Percentiles rank a stretch among this genome's conserved stretches.
Evolutionary conservation across 1,140 invertebrate species (phyloP).

Genomic region (Cherax quadricarinatus): DNA sequence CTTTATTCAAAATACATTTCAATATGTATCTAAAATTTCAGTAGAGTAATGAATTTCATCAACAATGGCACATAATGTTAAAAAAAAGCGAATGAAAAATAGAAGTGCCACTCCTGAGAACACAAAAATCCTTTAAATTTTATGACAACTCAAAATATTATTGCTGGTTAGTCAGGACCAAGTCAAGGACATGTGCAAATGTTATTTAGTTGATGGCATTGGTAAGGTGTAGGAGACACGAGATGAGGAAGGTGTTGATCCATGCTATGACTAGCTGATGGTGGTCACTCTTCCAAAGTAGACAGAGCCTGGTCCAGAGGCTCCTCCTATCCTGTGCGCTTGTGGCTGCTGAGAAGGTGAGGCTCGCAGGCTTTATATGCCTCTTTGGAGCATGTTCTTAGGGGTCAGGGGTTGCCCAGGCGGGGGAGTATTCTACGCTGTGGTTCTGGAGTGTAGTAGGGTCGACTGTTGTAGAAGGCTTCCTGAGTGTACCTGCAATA

Average conservation of each 20-base stretch:
- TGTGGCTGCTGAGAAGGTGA: constrained; percentile 56
- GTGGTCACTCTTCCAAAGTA: neutral
- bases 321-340: constrained; percentile 59
- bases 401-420: constrained; percentile 70
- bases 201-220: neutral
- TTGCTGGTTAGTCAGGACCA: neutral
- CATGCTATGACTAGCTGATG: constrained; percentile 5
- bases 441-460: constrained; percentile 85
- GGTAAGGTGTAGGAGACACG: neutral
- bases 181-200: neutral
- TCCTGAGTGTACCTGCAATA: constrained; percentile 71
- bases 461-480: constrained; percentile 76
- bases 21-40: neutral
- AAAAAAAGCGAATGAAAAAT: neutral
- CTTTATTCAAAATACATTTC: neutral
- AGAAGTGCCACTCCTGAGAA: neutral
- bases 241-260: constrained; percentile 13
- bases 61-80: neutral
- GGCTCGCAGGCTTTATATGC: constrained; percentile 29
- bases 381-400: constrained; percentile 39
- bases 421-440: constrained; percentile 79
- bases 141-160: neutral
- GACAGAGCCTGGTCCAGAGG: constrained; percentile 51
- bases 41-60: neutral
- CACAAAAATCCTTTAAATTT: neutral